Conservation (phyloP, 2,888 invertebrate species). For the Pandemis cinnamomeana region DNA sequence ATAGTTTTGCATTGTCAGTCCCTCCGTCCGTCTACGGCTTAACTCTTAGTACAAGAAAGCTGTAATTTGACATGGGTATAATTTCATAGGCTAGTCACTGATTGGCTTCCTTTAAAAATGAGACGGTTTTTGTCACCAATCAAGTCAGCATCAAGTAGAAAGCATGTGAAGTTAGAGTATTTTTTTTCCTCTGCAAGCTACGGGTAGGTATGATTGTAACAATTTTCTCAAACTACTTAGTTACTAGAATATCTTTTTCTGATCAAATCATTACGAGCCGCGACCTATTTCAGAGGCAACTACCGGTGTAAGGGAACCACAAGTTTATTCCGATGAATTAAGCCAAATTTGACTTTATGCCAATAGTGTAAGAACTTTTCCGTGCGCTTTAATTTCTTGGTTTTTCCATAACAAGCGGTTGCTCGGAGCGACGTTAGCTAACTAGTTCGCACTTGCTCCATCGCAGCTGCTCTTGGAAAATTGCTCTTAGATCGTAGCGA, state of each 20-base stretch:
- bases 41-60: too few relatives aligned
- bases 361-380: not conserved
- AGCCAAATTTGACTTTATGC: conserved; percentile 4
- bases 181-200: not conserved
- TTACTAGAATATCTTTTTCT: not conserved
- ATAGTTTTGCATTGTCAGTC: too few relatives aligned
- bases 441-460: not conserved
- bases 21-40: too few relatives aligned
- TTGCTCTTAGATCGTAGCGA: not conserved
- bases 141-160: too few relatives aligned
- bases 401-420: conserved; percentile 4
- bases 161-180: too few relatives aligned
- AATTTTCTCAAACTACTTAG: not conserved
- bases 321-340: not conserved
- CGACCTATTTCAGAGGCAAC: not conserved
- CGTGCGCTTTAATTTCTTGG: not conserved
- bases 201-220: not conserved
- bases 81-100: too few relatives aligned
- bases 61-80: too few relatives aligned
- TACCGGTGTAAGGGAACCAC: not conserved
- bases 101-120: too few relatives aligned
- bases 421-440: not conserved
- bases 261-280: not conserved
- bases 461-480: not conserved
- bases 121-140: too few relatives aligned